These are phyloP conservation scores for Helarctos malayanus DNA, from an alignment of 2,797 vertebrate genomes.

Conservation along the genomic window DNA sequence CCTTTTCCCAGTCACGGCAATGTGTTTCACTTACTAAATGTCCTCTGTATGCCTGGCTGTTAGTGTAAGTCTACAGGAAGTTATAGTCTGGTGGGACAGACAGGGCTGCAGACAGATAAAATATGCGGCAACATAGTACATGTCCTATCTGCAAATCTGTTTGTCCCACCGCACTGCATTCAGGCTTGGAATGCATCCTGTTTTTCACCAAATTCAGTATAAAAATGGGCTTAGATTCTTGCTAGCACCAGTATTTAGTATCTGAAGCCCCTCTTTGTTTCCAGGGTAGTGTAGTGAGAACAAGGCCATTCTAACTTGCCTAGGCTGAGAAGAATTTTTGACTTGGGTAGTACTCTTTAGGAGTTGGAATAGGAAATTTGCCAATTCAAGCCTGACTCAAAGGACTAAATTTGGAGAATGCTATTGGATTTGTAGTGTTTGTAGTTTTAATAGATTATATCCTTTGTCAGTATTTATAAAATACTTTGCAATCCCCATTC, in stretches of 20 bases:
- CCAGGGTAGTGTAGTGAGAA: not conserved
- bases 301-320: not conserved
- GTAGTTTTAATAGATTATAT: not conserved
- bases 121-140: not conserved
- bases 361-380: not conserved
- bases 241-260: not conserved
- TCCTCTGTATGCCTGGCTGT: not conserved
- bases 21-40: not conserved
- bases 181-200: not conserved
- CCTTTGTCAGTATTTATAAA: not conserved
- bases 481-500: not conserved
- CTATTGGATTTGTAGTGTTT: not conserved
- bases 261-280: not conserved
- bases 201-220: not conserved
- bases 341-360: not conserved
- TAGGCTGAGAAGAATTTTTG: conserved; percentile 4
- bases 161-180: not conserved
- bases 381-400: not conserved
- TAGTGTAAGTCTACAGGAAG: not conserved
- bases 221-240: not conserved
- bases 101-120: conserved; percentile 1
- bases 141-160: not conserved
- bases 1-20: not conserved
- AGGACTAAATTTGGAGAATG: not conserved
- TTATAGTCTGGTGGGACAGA: not conserved